Base-by-base conservation (phyloP, 2,888 invertebrate genomes). In the Sialis fuliginosa region DNA sequence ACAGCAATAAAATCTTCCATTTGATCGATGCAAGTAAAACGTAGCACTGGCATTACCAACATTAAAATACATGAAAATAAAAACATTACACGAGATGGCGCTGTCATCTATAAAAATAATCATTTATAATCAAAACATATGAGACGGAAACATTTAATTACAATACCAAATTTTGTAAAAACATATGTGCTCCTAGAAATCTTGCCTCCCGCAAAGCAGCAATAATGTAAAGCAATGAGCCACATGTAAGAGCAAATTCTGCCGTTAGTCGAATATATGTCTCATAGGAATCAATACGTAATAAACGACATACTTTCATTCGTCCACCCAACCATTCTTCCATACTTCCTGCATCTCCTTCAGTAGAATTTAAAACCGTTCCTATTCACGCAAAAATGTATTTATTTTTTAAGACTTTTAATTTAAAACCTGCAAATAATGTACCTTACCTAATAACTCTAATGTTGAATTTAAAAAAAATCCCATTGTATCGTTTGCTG, bases 61-160 rank as follows among this genome's bases (percentile, higher is more conserved):
- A 95, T 85, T 50, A 96, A 71, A 46, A 87, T 74, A 58, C 95
- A 95, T 0, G 97, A 93, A 59, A 91, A 77, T 48, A 96, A 72
- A 64, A 96, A 97, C 82, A 97, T 85, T 0, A 95, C 89, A 54
- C 97, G 72, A 3, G 86, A 84, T 1, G 91, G 91, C 6, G 87
- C 87, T 1, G 86, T 86, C 75, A 79, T 82, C 87, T 89, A 60
- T 39, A 66, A 64, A 52, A 48, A 40, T 42, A 49, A 9, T 34
- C 45, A 40, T 49, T 44, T 48, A 35, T 34, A 37, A 22, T 40
- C 51, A 41, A 39, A 40, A 31, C 10, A 12, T n/a, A 30, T 9
- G 12, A 48, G 32, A 47, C 37, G 10, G 34, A 9, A 39, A 32
- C 39, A 32, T 35, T 39, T 40, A 39, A 48, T 22, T 22, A 22